Percentiles rank a stretch among this genome's conserved stretches.
phyloP scores from a whole-genome alignment of 37 sponge, comb jelly and placozoan genomes.

The Mnemiopsis leidyi region DNA sequence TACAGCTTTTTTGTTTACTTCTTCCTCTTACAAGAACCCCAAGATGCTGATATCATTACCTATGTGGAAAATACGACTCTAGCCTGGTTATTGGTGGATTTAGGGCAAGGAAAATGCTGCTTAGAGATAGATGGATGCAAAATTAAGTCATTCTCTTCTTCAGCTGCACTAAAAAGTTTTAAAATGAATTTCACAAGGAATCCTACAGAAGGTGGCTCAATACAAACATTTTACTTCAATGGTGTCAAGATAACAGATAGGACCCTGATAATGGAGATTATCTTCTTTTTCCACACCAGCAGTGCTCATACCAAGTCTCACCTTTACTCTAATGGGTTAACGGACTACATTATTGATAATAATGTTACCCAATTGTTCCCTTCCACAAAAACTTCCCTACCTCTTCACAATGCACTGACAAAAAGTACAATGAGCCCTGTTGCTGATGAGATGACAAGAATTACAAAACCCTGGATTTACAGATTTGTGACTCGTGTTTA shows the following conservation, averaged over 20 bases:
- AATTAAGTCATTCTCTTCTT: not conserved
- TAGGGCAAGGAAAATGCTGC: too few species aligned
- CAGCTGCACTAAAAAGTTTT: not conserved
- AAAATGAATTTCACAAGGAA: not conserved
- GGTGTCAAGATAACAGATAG: not conserved
- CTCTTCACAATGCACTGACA: not conserved
- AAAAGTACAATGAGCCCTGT: not conserved
- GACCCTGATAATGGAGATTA: not conserved
- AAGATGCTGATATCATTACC: not conserved
- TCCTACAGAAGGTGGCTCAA: too few species aligned
- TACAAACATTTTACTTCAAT: not conserved
- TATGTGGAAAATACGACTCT: constrained; percentile 5
- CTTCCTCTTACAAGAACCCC: not conserved
- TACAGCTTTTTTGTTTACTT: not conserved
- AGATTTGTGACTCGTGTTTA: not conserved
- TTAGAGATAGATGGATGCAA: not conserved
- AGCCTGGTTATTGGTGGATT: not conserved
- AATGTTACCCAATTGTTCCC: not conserved
- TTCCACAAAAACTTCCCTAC: constrained; percentile 1
- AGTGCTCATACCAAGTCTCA: constrained; percentile 13
- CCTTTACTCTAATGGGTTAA: constrained; percentile 21
- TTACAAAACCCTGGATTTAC: not conserved
- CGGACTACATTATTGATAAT: constrained; percentile 21
- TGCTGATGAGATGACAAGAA: not conserved
- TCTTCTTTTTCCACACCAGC: constrained; percentile 10